Evolutionary conservation across 2,797 vertebrate species (phyloP), one percentile per base, ranked within the genome.

Genomic region (Hemibagrus guttatus): DNA sequence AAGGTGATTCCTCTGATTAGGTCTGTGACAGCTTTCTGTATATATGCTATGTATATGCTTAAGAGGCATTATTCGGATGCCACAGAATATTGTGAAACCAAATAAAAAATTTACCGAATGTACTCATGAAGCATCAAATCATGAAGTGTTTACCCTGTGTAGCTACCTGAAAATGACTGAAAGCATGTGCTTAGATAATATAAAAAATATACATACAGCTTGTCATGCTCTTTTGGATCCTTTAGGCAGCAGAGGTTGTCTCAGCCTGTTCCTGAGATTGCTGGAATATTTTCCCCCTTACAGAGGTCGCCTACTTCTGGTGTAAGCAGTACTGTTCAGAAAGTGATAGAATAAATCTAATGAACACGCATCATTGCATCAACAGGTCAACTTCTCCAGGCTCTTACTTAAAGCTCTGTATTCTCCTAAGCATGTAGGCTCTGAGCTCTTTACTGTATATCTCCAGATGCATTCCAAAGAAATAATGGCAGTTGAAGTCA

Each of bases 201-300:
- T 31, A 81, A 81, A 81, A 42, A 42, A 81, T 74, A 42, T 66
- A 58, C 58, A 81, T 8, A 16, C 56, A 56, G 42, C 42, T 31
- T 80, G 66, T 61, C 64, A 81, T 71, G 56, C 9, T 81, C 49
- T 26, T 68, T 68, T 78, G 19, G 17, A 80, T 28, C 68, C 49
- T 46, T 84, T 52, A 66, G 26, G 42, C 16, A 69, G 69, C 56
- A 72, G 42, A 84, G 46, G 46, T 49, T 58, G 42, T 83, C 64
- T 11, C 75, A 87, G 54, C 74, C 82, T 80, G 81, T 56, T 87
- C 39, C 71, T 59, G 13, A 84, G 42, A 80, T 80, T 63, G 42
- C 64, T 72, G 42, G 11, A 39, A 84, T 71, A 71, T 59, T 71
- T 84, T 71, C 42, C 86, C 71, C 7, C 17, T 84, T 64, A 84